Evolutionary conservation across 2,113 vertebrate genomes (phyloP).

Genomic region (Paraplagusia blochii): DNA sequence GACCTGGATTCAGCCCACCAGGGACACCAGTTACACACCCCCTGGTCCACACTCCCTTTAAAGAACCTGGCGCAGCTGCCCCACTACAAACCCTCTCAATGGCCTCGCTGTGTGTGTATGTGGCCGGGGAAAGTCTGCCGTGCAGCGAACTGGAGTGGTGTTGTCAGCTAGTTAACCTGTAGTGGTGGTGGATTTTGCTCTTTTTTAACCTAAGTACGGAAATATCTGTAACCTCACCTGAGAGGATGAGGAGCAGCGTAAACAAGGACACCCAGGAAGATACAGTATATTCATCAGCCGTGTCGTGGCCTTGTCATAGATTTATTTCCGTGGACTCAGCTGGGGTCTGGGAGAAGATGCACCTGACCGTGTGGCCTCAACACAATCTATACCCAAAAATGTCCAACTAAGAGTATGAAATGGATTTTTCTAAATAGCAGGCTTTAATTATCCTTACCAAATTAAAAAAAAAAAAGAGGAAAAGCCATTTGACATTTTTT

Average conservation of each 20-base stretch:
- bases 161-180: conserved; percentile 51
- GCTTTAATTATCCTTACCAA: no score
- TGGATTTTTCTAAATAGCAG: no score
- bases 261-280: conserved; percentile 34
- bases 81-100: conserved; percentile 65
- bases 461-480: no score
- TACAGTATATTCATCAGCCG: conserved; percentile 33
- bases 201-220: conserved; percentile 20
- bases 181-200: conserved; percentile 33
- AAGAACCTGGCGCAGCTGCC: conserved; percentile 77
- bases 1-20: conserved; percentile 81
- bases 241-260: conserved; percentile 6
- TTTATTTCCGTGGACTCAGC: conserved; percentile 63
- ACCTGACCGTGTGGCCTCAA: no score
- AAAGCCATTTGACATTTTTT: no score
- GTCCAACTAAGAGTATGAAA: no score
- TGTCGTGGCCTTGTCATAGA: conserved; percentile 47
- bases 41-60: conserved; percentile 76
- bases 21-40: conserved; percentile 80
- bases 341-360: no score
- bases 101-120: conserved; percentile 45
- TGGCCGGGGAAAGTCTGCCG: conserved; percentile 46
- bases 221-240: conserved; percentile 33
- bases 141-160: conserved; percentile 46
- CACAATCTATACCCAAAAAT: no score